These are phyloP conservation scores for Pseudachorutes palmiensis DNA, from an alignment of 1,140 invertebrate genomes.

Conservation along the genomic window DNA sequence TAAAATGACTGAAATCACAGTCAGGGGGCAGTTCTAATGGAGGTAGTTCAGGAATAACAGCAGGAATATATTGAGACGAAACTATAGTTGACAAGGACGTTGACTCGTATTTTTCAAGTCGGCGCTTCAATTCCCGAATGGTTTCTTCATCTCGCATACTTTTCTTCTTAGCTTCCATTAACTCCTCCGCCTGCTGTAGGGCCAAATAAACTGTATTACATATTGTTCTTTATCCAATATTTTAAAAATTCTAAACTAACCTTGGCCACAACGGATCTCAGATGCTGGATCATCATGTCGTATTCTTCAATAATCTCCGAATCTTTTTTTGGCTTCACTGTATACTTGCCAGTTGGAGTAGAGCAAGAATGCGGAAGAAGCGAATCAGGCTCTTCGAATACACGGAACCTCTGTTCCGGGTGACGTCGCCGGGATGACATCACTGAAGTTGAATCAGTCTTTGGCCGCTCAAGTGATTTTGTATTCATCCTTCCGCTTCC, in stretches of 20 bases:
- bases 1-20: no score
- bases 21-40: neutral
- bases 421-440: neutral
- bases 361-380: neutral
- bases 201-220: neutral
- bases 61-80: neutral
- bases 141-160: neutral
- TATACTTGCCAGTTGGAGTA: neutral
- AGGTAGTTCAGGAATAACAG: neutral
- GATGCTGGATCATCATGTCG: slow-evolving; percentile 1
- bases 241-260: no score
- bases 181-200: neutral
- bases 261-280: neutral
- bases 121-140: neutral
- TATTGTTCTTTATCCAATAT: no score
- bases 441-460: neutral
- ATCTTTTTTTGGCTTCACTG: neutral
- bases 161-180: neutral
- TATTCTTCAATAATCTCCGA: slow-evolving; percentile 8
- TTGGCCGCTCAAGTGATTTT: neutral
- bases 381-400: slow-evolving; percentile 4
- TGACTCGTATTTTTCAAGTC: neutral
- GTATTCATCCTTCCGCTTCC: neutral
- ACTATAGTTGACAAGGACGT: neutral
- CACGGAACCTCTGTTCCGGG: neutral